phyloP scores from a whole-genome alignment of 2,113 vertebrate species.

The Hoplias malabaricus region DNA sequence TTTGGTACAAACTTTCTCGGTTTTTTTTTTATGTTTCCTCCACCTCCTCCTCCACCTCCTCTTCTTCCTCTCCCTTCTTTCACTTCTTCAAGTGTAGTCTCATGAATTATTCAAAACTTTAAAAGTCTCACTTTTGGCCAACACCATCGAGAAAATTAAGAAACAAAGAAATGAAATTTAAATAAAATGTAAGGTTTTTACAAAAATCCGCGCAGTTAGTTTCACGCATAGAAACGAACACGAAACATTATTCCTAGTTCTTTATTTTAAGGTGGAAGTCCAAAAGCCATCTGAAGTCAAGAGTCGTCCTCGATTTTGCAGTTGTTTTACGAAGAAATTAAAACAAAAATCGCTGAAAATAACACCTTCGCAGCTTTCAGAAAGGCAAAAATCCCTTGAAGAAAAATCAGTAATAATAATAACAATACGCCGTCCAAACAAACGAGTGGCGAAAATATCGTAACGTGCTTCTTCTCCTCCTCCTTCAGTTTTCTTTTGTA shows the following conservation, averaged over 20 bases:
- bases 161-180: constrained; percentile 41
- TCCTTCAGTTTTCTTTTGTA: constrained; percentile 67
- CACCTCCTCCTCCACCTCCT: constrained; percentile 60
- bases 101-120: constrained; percentile 81
- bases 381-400: constrained; percentile 54
- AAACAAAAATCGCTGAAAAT: constrained; percentile 24
- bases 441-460: constrained; percentile 60
- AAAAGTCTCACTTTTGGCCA: constrained; percentile 68
- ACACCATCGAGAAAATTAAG: constrained; percentile 60
- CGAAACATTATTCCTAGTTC: constrained; percentile 62
- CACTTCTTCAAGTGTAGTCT: constrained; percentile 74
- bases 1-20: constrained; percentile 74
- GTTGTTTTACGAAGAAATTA: constrained; percentile 52
- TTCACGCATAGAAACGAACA: constrained; percentile 43
- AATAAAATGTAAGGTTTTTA: constrained; percentile 47
- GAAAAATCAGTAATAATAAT: constrained; percentile 32
- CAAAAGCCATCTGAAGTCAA: constrained; percentile 65
- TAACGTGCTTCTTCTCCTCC: constrained; percentile 60
- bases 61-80: constrained; percentile 69
- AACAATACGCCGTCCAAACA: constrained; percentile 57
- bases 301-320: constrained; percentile 65
- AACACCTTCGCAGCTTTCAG: constrained; percentile 63
- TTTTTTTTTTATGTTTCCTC: constrained; percentile 38
- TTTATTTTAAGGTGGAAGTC: constrained; percentile 42
- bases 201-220: constrained; percentile 36